A percentile compares a stretch with the other conserved stretches of the same genome.
phyloP scores from a whole-genome alignment of 2,113 vertebrate species.

The Gobiocypris rarus region DNA sequence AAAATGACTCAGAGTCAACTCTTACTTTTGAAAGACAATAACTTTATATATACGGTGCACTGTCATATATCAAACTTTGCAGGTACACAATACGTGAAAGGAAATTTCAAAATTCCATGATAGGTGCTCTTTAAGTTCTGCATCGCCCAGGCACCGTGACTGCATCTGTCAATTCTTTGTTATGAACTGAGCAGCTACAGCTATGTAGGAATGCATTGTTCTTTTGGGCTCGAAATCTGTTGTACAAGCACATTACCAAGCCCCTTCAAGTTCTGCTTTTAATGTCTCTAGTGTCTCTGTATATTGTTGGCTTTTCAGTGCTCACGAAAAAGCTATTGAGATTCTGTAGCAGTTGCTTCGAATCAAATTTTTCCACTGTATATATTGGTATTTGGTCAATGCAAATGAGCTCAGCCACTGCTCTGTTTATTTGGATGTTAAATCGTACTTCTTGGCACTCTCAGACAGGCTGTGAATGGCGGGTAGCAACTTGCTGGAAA shows the following conservation, averaged over 20 bases:
- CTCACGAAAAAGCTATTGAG: not conserved
- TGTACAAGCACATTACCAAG: not conserved
- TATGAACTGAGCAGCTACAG: not conserved
- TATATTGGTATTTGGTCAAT: not conserved
- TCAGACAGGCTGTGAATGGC: slow-evolving; percentile 2
- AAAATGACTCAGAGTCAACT: too few species aligned
- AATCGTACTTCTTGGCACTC: slow-evolving; percentile 9
- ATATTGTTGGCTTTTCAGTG: not conserved
- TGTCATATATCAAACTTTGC: too few species aligned
- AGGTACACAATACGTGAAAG: too few species aligned
- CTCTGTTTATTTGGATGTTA: slow-evolving; percentile 23
- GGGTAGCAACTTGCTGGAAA: not conserved
- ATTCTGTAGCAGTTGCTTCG: slow-evolving; percentile 1
- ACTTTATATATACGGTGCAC: too few species aligned
- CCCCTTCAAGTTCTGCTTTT: not conserved
- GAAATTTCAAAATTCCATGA: too few species aligned
- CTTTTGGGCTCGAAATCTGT: not conserved
- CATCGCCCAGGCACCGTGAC: not conserved
- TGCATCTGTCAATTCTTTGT: not conserved
- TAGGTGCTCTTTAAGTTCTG: too few species aligned
- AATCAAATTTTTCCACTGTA: slow-evolving; percentile 5
- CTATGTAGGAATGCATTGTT: not conserved
- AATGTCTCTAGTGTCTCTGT: not conserved
- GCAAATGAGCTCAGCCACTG: slow-evolving; percentile 7
- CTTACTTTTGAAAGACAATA: too few species aligned